A percentile compares a stretch with the other conserved stretches of the same genome.
Conservation (phyloP, 2,888 invertebrate genomes). For the Isotomurus palustris region DNA sequence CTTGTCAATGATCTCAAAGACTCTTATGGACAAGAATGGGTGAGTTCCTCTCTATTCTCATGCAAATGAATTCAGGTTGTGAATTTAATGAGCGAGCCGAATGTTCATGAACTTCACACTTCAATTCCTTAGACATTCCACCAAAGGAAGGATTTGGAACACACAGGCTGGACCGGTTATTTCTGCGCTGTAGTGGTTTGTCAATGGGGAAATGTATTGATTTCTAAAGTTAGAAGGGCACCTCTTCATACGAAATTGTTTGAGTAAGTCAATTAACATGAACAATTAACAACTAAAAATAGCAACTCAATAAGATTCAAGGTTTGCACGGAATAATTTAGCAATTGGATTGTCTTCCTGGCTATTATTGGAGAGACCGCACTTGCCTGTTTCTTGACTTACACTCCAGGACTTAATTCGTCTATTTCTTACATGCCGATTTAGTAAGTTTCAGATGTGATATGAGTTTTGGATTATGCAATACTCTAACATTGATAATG, state of each 20-base stretch:
- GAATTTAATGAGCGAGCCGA: too few relatives aligned
- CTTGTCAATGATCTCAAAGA: conserved; percentile 96
- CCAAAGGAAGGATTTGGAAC: conserved; percentile 60
- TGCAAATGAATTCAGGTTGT: too few relatives aligned
- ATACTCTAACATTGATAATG: too few relatives aligned
- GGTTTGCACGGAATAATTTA: conserved; percentile 2
- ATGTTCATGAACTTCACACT: too few relatives aligned
- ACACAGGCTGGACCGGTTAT: conserved; percentile 97
- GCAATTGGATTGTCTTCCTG: conserved; percentile 39
- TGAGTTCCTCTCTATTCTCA: too few relatives aligned
- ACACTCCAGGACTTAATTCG: conserved; percentile 52
- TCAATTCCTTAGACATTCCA: conserved; percentile 27
- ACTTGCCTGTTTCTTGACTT: conserved; percentile 51
- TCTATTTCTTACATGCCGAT: conserved; percentile 45
- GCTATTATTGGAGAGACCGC: conserved; percentile 48
- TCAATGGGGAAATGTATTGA: conserved; percentile 96
- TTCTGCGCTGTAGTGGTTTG: conserved; percentile 96
- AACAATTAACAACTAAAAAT: not conserved
- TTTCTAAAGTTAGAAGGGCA: conserved; percentile 94
- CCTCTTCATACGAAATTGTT: conserved; percentile 95
- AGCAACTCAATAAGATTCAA: not conserved
- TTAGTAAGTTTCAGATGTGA: conserved; percentile 30
- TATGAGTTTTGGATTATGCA: not conserved
- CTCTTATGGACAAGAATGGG: conserved; percentile 99
- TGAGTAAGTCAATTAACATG: conserved; percentile 56